These are phyloP conservation scores for Smittia aterrima DNA, from an alignment of 2,888 invertebrate genomes.

Conservation along the genomic window DNA sequence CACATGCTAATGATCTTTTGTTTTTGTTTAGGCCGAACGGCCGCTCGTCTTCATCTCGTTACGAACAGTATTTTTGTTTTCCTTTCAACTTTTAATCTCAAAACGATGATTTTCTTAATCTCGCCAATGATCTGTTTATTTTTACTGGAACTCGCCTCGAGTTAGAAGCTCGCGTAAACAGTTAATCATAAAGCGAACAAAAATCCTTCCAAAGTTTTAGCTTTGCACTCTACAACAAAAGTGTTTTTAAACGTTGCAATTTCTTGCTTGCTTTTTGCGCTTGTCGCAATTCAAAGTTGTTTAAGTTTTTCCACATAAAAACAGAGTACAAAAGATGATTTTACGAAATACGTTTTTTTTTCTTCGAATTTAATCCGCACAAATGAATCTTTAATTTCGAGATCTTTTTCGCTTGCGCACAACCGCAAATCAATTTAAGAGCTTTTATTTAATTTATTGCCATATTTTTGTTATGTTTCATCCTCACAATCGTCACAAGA, in stretches of 20 bases:
- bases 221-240: no score
- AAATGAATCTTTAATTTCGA: no score
- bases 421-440: no score
- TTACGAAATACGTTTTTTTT: background rate
- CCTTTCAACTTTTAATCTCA: constrained; percentile 10
- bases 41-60: constrained; percentile 13
- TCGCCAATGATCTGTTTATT: constrained; percentile 8
- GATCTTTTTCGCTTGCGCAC: no score
- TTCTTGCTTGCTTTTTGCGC: background rate
- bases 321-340: background rate
- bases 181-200: background rate
- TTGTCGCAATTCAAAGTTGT: no score
- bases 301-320: background rate
- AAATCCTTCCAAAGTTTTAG: background rate
- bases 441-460: no score
- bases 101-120: background rate
- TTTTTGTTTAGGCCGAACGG: constrained; percentile 9
- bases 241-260: background rate
- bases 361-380: background rate
- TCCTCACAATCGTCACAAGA: no score
- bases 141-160: background rate
- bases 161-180: background rate
- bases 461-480: no score
- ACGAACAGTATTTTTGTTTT: constrained; percentile 15
- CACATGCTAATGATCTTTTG: constrained; percentile 10